Base-by-base conservation (phyloP, 2,113 vertebrate species). In the Catharus bicknelli region DNA sequence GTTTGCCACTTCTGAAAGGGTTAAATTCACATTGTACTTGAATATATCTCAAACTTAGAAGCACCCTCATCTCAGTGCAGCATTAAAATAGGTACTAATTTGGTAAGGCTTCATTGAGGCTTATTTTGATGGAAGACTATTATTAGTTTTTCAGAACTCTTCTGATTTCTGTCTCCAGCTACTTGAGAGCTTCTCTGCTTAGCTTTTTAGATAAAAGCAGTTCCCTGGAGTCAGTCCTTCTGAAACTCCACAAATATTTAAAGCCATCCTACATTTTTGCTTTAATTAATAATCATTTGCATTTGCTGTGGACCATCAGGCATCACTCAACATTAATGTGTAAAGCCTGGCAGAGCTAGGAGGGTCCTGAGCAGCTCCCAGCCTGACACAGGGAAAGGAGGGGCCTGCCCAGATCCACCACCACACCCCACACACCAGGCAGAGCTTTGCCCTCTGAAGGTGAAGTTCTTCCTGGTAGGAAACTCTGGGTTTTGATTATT, bases 211-310 rank as follows among this genome's bases (percentile, higher is more conserved):
- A 76, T 94, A 59, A 91, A 94, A 95, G 90, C 63, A 66, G 51
- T 32, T 90, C 82, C 72, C 78, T 73, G 72, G 55, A 68, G 75
- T 22, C 2, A 73, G 59, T 53, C 75, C 67, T 91, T 72, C 74
- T 85, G 63, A 85, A 91, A 73, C 51, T 62, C 79, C 63, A 83
- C 82, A 91, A 74, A 91, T 93, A 83, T 88, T 95, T 96, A 80
- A 94, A 95, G 70, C 79, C 75, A 76, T 88, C 63, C 63, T 90
- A 34, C 67, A 38, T 90, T 91, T 87, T 88, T 66, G 40, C 67
- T 90, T 95, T 83, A 94, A 94, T 92, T 92, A 94, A 87, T 90
- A n/a, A 93, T 88, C 18, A 76, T 91, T 91, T 93, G 50, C 67
- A 77, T 83, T 85, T 88, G 50, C 62, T 69, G 54, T 36, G 79